phyloP scores from a whole-genome alignment of 1,140 invertebrate species.

The Papilio polyxenes region DNA sequence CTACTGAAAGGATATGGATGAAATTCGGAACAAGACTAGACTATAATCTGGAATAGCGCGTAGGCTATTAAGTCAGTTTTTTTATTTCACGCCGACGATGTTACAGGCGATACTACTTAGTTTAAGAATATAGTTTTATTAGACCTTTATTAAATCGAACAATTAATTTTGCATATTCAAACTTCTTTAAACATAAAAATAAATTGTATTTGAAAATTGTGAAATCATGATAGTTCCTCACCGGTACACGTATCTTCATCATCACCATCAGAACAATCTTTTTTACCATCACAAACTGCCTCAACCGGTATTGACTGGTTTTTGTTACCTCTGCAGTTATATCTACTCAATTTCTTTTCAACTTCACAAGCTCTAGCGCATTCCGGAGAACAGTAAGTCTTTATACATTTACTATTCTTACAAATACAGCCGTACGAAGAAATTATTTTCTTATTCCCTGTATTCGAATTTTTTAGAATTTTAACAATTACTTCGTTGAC shows the following conservation, averaged over 20 bases:
- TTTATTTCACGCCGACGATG: no score
- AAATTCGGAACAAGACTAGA: no score
- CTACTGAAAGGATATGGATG: no score
- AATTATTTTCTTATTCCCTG: conserved; percentile 59
- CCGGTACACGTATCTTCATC: conserved; percentile 64
- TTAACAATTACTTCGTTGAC: conserved; percentile 58
- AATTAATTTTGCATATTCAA: not conserved
- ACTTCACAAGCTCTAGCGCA: conserved; percentile 60
- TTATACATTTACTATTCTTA: conserved; percentile 51
- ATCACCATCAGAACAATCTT: conserved; percentile 59
- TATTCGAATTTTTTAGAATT: conserved; percentile 58
- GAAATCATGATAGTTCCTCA: conserved; percentile 38
- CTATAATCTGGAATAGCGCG: no score
- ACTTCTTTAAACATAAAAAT: no score
- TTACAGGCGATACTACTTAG: no score
- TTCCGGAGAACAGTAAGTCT: conserved; percentile 51
- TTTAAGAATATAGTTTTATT: no score
- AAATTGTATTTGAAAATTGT: not conserved
- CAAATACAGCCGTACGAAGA: conserved; percentile 57
- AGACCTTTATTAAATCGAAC: no score
- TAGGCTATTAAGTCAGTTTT: no score
- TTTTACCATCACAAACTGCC: conserved; percentile 58
- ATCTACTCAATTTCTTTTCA: conserved; percentile 56
- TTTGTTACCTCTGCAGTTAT: conserved; percentile 47
- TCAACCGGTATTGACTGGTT: conserved; percentile 51